Conservation (phyloP, 2,888 invertebrate genomes). For the Bombylius discolor region DNA sequence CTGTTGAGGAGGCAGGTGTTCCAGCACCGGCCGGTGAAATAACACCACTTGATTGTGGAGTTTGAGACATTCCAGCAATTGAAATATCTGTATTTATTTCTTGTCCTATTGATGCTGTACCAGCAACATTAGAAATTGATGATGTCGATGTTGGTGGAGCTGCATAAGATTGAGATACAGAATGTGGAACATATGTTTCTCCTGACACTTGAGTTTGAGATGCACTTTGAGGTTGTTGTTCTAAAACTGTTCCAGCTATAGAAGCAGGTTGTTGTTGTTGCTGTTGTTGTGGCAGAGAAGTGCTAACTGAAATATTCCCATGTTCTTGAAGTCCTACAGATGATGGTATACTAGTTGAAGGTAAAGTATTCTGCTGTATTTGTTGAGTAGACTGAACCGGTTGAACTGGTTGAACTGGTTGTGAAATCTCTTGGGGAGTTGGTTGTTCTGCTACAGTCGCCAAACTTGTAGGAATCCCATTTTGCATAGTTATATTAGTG, state of each 20-base stretch:
- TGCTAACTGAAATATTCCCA: background rate
- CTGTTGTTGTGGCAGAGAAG: background rate
- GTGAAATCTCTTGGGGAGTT: constrained; percentile 17
- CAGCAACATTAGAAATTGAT: constrained; percentile 5
- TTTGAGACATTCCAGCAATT: constrained; percentile 15
- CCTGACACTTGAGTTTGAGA: constrained; percentile 4
- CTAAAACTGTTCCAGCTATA: background rate
- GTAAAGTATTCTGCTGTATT: constrained; percentile 9
- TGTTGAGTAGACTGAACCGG: constrained; percentile 9
- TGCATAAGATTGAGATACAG: constrained; percentile 6
- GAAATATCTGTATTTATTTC: constrained; percentile 5
- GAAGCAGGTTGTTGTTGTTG: background rate
- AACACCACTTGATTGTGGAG: background rate
- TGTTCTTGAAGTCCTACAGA: background rate
- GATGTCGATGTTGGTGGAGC: constrained; percentile 11
- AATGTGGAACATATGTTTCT: background rate
- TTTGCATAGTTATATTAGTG: constrained; percentile 23
- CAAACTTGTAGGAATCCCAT: constrained; percentile 16
- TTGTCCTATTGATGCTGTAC: background rate
- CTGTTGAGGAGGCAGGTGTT: background rate
- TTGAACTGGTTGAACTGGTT: constrained; percentile 13
- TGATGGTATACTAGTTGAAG: background rate
- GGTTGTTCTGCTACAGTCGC: background rate
- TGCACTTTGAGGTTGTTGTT: constrained; percentile 1
- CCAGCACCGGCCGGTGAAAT: constrained; percentile 8